Base-by-base conservation (phyloP, 2,797 vertebrate genomes). In the Accipiter badius region DNA sequence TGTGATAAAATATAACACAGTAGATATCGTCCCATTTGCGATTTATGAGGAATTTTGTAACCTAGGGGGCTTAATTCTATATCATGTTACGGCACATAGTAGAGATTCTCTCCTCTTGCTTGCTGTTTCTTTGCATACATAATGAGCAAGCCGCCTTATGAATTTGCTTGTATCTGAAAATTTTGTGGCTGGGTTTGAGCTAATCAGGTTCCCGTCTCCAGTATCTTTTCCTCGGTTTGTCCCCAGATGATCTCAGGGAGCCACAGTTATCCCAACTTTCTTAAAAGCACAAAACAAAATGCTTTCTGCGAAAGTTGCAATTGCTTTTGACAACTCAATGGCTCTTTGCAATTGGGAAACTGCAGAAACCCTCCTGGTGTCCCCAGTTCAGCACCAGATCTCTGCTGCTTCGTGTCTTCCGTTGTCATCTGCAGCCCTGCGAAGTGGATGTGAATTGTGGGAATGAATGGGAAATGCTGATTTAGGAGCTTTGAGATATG, bases 61-160 rank as follows among this genome's bases (percentile, higher is more conserved):
- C 93, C 95, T 22, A 46, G 73, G 85, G 93, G 90, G 87, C 96
- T 97, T 94, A 79, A 93, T 95, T 96, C 95, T 89, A 1, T 79
- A 91, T 95, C 92, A 7, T 69, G 79, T 95, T 93, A 49, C 1
- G 1, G 69, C 85, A 87, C 93, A 82, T 2, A 55, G 73, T 62
- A 86, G 57, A 59, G 92, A 89, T 89, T 91, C 83, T 78, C 85
- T 84, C 57, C 81, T 84, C 73, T 61, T 35, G 58, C 88, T 81
- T 29, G 77, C 93, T 80, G 28, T 72, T 95, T 35, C 88, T 81
- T 90, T 91, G 87, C 92, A 90, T 96, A 13, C 73, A 1, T 59
- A 96, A 96, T 82, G 65, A 95, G 74, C 47, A 81, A 93, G 55
- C 37, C 78, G 78, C 37, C 29, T 7, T 40, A 81, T 12, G n/a